phyloP scores from a whole-genome alignment of 1,140 invertebrate genomes.

The Acromyrmex heyeri region DNA sequence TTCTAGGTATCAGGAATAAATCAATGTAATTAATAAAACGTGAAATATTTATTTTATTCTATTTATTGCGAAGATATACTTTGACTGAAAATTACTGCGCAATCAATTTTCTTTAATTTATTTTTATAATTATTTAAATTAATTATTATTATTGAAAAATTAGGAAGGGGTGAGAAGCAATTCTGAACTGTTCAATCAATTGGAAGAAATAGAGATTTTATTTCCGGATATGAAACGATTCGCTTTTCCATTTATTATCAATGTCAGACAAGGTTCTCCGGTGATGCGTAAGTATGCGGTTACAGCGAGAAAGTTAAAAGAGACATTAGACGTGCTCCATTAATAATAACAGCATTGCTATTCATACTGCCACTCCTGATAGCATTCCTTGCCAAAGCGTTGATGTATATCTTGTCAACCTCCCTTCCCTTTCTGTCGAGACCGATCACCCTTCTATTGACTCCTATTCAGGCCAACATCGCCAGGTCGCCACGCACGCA shows the following conservation, averaged over 20 bases:
- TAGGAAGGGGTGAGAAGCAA: not conserved
- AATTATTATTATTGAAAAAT: not conserved
- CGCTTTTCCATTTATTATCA: slow-evolving; percentile 53
- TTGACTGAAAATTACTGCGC: not conserved
- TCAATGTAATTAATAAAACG: slow-evolving; percentile 16
- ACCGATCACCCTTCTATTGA: slow-evolving; percentile 39
- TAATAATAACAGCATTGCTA: slow-evolving; percentile 72
- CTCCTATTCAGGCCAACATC: slow-evolving; percentile 20
- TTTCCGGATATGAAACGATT: not conserved
- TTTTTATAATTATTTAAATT: not conserved
- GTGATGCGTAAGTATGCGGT: slow-evolving; percentile 1
- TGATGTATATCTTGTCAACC: slow-evolving; percentile 53
- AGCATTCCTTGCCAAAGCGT: slow-evolving; percentile 44
- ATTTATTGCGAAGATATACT: not conserved
- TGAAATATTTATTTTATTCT: slow-evolving; percentile 5
- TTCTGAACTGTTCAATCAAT: not conserved
- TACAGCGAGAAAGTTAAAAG: slow-evolving; percentile 33
- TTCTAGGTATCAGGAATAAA: not conserved
- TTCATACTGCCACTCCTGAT: slow-evolving; percentile 65
- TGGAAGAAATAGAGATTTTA: not conserved
- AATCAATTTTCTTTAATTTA: not conserved
- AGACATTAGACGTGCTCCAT: slow-evolving; percentile 66
- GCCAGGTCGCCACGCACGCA: slow-evolving; percentile 18
- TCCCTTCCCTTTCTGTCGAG: not conserved
- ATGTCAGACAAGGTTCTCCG: not conserved